Percentiles rank a stretch among this genome's conserved stretches.
phyloP scores from a whole-genome alignment of 2,888 invertebrate genomes.

The Philereme transversata region DNA sequence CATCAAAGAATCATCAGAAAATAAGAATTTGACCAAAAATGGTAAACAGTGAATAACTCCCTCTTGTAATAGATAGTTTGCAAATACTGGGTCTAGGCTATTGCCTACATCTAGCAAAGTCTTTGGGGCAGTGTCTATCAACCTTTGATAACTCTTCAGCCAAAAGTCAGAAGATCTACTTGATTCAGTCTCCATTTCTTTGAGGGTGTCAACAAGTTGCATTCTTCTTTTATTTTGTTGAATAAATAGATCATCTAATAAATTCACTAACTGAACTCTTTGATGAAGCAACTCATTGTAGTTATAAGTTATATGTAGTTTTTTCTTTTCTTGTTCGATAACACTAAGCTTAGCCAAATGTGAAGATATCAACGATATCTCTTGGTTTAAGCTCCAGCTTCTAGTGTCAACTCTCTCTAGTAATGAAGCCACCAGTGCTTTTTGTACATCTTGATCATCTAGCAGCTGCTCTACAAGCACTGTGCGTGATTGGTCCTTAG shows the following conservation, averaged over 20 bases:
- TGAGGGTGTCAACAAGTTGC: conserved; percentile 87
- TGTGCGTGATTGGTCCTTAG: conserved; percentile 85
- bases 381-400: conserved; percentile 90
- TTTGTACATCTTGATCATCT: conserved; percentile 88
- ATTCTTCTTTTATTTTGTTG: conserved; percentile 87
- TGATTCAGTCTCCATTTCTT: conserved; percentile 87
- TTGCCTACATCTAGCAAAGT: conserved; percentile 85
- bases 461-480: conserved; percentile 85
- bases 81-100: conserved; percentile 86
- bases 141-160: conserved; percentile 92
- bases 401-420: conserved; percentile 89
- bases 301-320: conserved; percentile 86
- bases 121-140: conserved; percentile 90
- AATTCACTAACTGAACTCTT: conserved; percentile 86
- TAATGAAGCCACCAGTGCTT: conserved; percentile 88
- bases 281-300: conserved; percentile 88
- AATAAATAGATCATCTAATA: conserved; percentile 87
- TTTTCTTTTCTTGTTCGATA: conserved; percentile 89
- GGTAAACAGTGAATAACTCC: conserved; percentile 91
- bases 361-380: conserved; percentile 88
- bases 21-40: conserved; percentile 86
- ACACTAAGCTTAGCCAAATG: conserved; percentile 88
- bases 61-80: conserved; percentile 87
- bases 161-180: conserved; percentile 86
- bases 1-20: conserved; percentile 78